Base-by-base conservation (phyloP, 2,888 invertebrate species). In the Idaea aversata region DNA sequence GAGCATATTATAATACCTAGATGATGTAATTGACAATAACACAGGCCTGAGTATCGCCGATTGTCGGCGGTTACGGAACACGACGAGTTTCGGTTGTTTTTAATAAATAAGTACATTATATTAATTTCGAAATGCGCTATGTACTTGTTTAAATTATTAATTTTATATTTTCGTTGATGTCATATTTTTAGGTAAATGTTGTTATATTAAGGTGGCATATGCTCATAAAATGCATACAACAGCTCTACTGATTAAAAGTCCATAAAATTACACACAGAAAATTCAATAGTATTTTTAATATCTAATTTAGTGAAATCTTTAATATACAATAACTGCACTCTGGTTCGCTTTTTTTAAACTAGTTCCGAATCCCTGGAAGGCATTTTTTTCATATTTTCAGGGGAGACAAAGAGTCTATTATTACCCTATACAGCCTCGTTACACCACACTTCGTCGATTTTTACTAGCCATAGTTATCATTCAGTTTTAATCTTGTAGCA, bases 21-120 rank as follows among this genome's bases (percentile, higher is more conserved):
- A 59, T 80, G 87, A 87, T 84, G 88, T 91, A 91, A 88, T 90
- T 93, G 93, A 93, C 93, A 93, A 93, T 93, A 93, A 93, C 86
- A 87, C 87, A 76, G 91, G 91, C 88, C 90, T 88, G 88, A 80
- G 83, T 81, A 76, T 77, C 65, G 75, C 71, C 69, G 73, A 74
- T 75, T 25, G 25, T 25, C 25, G 76, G 72, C 63, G 72, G 71
- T 66, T 71, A 75, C 76, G 68, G 70, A 64, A 70, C 65, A 77
- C 77, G 78, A 72, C 75, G 72, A 75, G 78, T 81, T 82, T 83
- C 79, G 78, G 78, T 86, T 87, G 78, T 85, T 25, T 59, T 81
- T 87, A 82, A 80, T 80, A 68, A 70, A 80, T 87, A 90, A 88
- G 89, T 88, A 88, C 89, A 90, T 79, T 82, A 82, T 82, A 76